Evolutionary conservation across 2,888 invertebrate genomes (phyloP), one percentile per base, ranked within the genome.

Genomic region (Tipula lateralis): DNA sequence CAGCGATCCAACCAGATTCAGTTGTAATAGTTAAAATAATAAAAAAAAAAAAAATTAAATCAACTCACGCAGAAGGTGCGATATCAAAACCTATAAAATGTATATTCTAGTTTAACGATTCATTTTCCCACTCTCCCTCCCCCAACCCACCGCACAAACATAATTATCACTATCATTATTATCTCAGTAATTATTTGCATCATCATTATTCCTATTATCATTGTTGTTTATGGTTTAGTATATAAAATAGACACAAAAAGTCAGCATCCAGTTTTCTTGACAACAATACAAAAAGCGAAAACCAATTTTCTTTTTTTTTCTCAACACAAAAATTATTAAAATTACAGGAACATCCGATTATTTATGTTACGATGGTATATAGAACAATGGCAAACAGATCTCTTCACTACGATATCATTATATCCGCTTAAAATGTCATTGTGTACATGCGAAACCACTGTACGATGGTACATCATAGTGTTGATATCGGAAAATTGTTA

Each of bases 111-210:
- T n/a, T n/a, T n/a, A n/a, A n/a, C n/a, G n/a, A n/a, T n/a, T n/a
- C n/a, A n/a, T n/a, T n/a, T n/a, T n/a, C n/a, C n/a, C n/a, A n/a
- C n/a, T n/a, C n/a, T n/a, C n/a, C n/a, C n/a, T n/a, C n/a, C n/a
- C n/a, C n/a, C n/a, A n/a, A n/a, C n/a, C n/a, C n/a, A n/a, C n/a
- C n/a, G n/a, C n/a, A n/a, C 66, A 66, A 66, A 66, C 24, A 66
- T 66, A 66, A 66, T 66, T 66, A 66, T 66, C 66, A 66, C 66
- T 66, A 19, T 66, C 66, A 66, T 50, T 50, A 50, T 50, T 50
- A 50, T 50, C 44, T 16, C 66, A 66, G 24, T 66, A 66, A 24
- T 66, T 66, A 66, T 66, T 19, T 66, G 66, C 66, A 66, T 24
- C 66, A 66, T 66, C 66, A 24, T 24, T 44, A 44, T 16, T 44